A percentile compares a stretch with the other conserved stretches of the same genome.
Evolutionary conservation across 2,113 vertebrate genomes (phyloP).

Genomic region (Hemiscyllium ocellatum): DNA sequence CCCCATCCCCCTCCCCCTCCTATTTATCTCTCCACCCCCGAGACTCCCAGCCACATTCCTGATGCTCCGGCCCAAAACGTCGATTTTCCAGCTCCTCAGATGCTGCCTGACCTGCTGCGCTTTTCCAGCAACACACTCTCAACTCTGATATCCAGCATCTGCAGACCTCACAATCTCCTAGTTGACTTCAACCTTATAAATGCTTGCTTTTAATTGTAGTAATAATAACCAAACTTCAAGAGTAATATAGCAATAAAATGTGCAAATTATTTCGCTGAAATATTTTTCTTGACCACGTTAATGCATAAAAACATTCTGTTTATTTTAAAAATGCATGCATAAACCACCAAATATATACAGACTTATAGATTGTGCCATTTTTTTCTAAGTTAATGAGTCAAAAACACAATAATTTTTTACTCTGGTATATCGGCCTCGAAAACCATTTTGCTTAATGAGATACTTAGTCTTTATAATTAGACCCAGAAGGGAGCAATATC

Average conservation of each 20-base stretch:
- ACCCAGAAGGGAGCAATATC: conserved; percentile 63
- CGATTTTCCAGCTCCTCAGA: no score
- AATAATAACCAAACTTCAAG: background rate
- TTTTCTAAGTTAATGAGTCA: conserved; percentile 69
- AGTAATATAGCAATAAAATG: background rate
- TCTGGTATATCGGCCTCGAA: conserved; percentile 52
- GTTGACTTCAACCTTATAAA: background rate
- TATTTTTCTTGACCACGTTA: background rate
- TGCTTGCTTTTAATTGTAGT: background rate
- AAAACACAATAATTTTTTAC: conserved; percentile 65
- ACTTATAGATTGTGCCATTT: conserved; percentile 53
- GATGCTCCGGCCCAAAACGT: no score
- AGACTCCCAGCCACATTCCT: no score
- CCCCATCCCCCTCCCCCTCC: no score
- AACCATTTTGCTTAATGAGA: conserved; percentile 76
- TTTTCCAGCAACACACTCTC: no score
- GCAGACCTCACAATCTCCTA: no score
- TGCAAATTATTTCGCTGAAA: background rate
- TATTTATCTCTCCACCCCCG: no score
- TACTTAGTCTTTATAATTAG: conserved; percentile 79
- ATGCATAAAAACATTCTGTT: background rate
- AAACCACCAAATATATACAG: conserved; percentile 49
- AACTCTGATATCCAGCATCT: no score
- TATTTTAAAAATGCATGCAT: background rate
- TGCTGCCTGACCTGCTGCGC: no score